Evolutionary conservation across 2,113 vertebrate species (phyloP).

Genomic region (Campylomormyrus numenius): DNA sequence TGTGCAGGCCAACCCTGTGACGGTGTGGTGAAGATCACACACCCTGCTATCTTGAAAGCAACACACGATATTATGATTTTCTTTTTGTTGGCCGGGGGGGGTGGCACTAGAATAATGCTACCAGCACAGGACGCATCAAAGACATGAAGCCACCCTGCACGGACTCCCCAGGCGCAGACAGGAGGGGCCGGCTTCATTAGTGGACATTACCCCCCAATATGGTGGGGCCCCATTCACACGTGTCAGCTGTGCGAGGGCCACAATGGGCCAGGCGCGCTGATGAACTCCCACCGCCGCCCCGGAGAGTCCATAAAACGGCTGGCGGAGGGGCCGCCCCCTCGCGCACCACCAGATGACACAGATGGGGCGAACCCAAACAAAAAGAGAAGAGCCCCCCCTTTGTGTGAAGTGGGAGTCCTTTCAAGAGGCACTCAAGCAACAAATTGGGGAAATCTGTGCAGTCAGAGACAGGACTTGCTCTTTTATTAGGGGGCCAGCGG

Average conservation of each 20-base stretch:
- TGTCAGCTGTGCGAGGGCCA: constrained; percentile 84
- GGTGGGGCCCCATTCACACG: constrained; percentile 79
- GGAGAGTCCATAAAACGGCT: constrained; percentile 95
- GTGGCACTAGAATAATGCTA: background rate
- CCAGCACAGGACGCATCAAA: background rate
- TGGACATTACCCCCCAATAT: constrained; percentile 94
- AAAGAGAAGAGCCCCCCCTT: constrained; percentile 69
- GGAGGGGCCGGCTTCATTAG: constrained; percentile 74
- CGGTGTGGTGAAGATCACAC: background rate
- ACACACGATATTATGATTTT: background rate
- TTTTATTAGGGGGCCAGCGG: constrained; percentile 63
- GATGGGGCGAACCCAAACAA: constrained; percentile 85
- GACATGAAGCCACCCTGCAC: background rate
- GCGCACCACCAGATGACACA: constrained; percentile 94
- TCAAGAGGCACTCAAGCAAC: constrained; percentile 82
- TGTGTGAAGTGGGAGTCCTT: constrained; percentile 75
- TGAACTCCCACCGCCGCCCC: constrained; percentile 86
- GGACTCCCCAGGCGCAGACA: background rate
- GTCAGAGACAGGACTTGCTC: constrained; percentile 60
- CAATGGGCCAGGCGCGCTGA: constrained; percentile 84
- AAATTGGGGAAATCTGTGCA: constrained; percentile 75
- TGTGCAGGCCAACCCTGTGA: background rate
- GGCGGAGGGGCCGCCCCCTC: constrained; percentile 72
- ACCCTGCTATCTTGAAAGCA: background rate
- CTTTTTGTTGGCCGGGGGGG: background rate